Percentiles rank a stretch among this genome's conserved stretches.
These are phyloP conservation scores for Pantelozetes paolii DNA, from an alignment of 2,888 invertebrate genomes.

Conservation along the genomic window DNA sequence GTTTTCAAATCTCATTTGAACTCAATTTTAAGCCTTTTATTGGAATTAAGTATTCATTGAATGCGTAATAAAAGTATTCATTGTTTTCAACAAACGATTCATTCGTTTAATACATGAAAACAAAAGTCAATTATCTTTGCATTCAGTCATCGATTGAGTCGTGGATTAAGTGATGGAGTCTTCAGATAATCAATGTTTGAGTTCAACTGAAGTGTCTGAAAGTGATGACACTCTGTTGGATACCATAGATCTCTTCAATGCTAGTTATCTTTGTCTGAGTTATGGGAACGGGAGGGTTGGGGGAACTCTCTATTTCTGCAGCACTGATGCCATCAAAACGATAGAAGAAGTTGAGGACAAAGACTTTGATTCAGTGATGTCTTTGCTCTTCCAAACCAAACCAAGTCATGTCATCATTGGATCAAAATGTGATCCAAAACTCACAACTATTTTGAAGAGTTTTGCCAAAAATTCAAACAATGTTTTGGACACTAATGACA, in stretches of 20 bases:
- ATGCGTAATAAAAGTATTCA: not conserved
- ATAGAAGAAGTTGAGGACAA: slow-evolving; percentile 35
- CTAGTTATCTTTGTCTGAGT: not conserved
- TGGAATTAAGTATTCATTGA: not conserved
- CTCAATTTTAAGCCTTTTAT: no score
- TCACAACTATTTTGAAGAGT: slow-evolving; percentile 19
- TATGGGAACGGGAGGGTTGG: not conserved
- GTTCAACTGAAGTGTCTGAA: not conserved
- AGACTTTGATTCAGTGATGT: slow-evolving; percentile 6
- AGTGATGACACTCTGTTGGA: not conserved
- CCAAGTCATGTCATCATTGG: slow-evolving; percentile 34
- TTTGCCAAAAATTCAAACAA: not conserved
- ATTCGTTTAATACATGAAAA: not conserved
- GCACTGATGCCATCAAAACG: slow-evolving; percentile 10
- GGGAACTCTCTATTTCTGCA: not conserved
- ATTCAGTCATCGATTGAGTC: not conserved
- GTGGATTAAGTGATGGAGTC: not conserved
- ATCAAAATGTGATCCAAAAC: slow-evolving; percentile 29
- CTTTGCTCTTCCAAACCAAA: slow-evolving; percentile 21
- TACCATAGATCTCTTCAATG: not conserved
- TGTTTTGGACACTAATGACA: not conserved
- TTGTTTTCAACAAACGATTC: not conserved
- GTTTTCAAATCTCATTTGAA: no score
- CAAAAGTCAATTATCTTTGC: no score
- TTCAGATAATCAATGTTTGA: not conserved